Percentiles rank a stretch among this genome's conserved stretches.
These are phyloP conservation scores for Drosophila trapezifrons DNA, from an alignment of 1,140 invertebrate species.

Conservation along the genomic window DNA sequence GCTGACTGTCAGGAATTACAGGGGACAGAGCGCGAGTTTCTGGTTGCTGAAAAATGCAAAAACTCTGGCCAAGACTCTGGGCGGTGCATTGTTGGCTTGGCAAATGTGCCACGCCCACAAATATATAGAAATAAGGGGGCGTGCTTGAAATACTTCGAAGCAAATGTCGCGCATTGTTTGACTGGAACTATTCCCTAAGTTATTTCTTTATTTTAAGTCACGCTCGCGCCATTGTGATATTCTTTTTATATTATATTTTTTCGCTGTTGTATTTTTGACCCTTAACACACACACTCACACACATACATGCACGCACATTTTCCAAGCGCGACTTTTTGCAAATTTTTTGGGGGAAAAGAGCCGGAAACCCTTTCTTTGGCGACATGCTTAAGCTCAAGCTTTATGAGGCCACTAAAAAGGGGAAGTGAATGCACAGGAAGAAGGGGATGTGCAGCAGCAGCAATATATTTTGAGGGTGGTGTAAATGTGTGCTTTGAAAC, in stretches of 20 bases:
- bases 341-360: constrained; percentile 67
- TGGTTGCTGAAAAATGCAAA: constrained; percentile 51
- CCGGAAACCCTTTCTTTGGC: constrained; percentile 70
- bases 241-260: constrained; percentile 36
- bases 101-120: constrained; percentile 39
- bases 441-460: constrained; percentile 16
- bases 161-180: constrained; percentile 75
- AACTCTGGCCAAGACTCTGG: constrained; percentile 47
- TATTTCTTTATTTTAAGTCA: constrained; percentile 82
- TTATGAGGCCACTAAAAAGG: constrained; percentile 73
- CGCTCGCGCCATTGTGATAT: constrained; percentile 49
- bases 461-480: constrained; percentile 65
- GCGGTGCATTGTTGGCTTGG: constrained; percentile 45
- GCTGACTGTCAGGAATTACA: constrained; percentile 46
- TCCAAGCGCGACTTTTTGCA: constrained; percentile 60
- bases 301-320: constrained; percentile 62
- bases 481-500: constrained; percentile 17
- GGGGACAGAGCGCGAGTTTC: constrained; percentile 1
- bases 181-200: constrained; percentile 72
- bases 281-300: constrained; percentile 3
- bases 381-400: constrained; percentile 80
- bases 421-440: constrained; percentile 34
- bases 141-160: constrained; percentile 67
- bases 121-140: constrained; percentile 2
- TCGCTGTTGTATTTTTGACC: constrained; percentile 37